Evolutionary conservation across 2,888 invertebrate species (phyloP).

Genomic region (Volucella inanis): DNA sequence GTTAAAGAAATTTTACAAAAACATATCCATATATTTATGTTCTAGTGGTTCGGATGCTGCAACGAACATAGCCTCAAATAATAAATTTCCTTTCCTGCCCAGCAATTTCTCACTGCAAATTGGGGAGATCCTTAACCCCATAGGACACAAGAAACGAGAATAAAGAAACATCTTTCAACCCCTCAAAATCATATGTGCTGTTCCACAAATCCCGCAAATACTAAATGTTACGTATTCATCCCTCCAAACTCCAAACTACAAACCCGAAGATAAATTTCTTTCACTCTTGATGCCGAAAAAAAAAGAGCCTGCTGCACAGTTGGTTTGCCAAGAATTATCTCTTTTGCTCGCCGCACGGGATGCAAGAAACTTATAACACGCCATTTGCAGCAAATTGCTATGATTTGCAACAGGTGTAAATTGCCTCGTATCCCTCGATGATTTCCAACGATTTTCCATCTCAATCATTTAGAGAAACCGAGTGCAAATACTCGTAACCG

Average conservation of each 20-base stretch:
- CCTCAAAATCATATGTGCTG: background rate
- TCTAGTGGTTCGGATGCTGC: too few relatives aligned
- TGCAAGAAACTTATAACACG: constrained; percentile 7
- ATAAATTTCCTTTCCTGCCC: too few relatives aligned
- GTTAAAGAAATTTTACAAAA: too few relatives aligned
- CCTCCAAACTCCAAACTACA: background rate
- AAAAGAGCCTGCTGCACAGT: background rate
- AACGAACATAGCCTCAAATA: too few relatives aligned
- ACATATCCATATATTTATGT: too few relatives aligned
- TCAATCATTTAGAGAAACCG: background rate
- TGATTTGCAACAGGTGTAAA: constrained; percentile 38
- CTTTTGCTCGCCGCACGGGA: background rate
- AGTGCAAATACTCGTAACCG: background rate
- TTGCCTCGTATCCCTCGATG: constrained; percentile 5
- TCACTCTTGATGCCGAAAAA: too few relatives aligned
- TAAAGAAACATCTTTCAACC: background rate
- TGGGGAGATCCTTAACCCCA: background rate
- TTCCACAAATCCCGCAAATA: background rate
- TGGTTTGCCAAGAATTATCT: background rate
- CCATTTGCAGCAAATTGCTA: constrained; percentile 11
- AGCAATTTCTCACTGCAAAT: background rate
- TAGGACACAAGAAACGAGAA: background rate
- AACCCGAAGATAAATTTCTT: background rate
- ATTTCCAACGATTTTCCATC: background rate
- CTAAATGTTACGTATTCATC: too few relatives aligned